A percentile compares a stretch with the other conserved stretches of the same genome.
Evolutionary conservation across 2,113 vertebrate genomes (phyloP).

Genomic region (Pontoporia blainvillei): DNA sequence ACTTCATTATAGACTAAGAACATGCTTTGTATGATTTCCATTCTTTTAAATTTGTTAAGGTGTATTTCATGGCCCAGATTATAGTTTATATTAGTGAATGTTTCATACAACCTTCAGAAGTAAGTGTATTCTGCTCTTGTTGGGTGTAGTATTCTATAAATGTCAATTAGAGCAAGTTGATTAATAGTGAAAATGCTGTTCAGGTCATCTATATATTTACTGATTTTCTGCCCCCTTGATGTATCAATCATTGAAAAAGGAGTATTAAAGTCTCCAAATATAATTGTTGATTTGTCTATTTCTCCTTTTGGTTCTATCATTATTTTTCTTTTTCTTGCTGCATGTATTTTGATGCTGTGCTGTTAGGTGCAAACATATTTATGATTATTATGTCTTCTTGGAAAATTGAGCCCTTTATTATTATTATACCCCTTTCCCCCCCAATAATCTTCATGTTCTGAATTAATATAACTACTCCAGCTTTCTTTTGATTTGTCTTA

Average conservation of each 20-base stretch:
- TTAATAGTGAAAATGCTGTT: not conserved
- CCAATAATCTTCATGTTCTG: not conserved
- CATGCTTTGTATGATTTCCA: not conserved
- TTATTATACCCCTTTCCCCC: not conserved
- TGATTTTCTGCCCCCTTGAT: not conserved
- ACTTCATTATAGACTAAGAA: not conserved
- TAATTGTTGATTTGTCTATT: not conserved
- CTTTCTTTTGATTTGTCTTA: not conserved
- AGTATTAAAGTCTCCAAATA: not conserved
- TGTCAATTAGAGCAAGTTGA: not conserved
- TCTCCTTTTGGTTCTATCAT: not conserved
- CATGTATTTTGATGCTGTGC: not conserved
- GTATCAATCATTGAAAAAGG: not conserved
- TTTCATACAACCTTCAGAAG: not conserved
- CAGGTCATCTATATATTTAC: not conserved
- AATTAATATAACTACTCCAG: not conserved
- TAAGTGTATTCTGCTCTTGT: not conserved
- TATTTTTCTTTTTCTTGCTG: not conserved
- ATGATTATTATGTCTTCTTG: not conserved
- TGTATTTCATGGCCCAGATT: not conserved
- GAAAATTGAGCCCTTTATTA: not conserved
- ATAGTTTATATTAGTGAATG: not conserved
- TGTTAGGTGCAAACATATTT: not conserved
- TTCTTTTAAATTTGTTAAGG: not conserved
- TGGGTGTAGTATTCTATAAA: not conserved